A percentile compares a stretch with the other conserved stretches of the same genome.
Evolutionary conservation across 2,113 vertebrate species (phyloP).

Genomic region (Anarhynchus alexandrinus): DNA sequence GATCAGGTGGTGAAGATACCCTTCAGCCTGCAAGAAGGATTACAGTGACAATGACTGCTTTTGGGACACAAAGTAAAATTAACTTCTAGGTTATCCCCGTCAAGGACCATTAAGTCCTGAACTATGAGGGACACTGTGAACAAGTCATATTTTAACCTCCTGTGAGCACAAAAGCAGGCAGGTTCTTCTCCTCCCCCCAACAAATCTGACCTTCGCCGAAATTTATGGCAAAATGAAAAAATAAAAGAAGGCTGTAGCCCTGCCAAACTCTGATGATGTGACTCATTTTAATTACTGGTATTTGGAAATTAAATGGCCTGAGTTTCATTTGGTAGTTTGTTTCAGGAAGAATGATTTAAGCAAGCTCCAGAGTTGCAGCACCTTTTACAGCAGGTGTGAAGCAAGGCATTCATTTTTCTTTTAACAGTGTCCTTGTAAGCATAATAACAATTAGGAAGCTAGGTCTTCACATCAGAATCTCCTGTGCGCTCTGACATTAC

Average conservation of each 20-base stretch:
- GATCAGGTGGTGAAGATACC: conserved; percentile 71
- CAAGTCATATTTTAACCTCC: conserved; percentile 83
- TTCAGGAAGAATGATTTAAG: conserved; percentile 77
- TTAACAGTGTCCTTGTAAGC: conserved; percentile 77
- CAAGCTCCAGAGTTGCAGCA: conserved; percentile 54
- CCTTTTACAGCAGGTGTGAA: conserved; percentile 73
- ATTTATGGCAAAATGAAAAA: conserved; percentile 82
- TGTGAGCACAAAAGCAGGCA: conserved; percentile 68
- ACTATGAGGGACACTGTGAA: conserved; percentile 80
- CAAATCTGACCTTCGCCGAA: conserved; percentile 81
- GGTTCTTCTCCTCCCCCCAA: conserved; percentile 69
- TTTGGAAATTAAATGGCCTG: conserved; percentile 78
- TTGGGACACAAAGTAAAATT: conserved; percentile 82
- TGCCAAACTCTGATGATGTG: conserved; percentile 74
- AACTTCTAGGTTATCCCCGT: conserved; percentile 84
- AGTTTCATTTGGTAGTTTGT: conserved; percentile 70
- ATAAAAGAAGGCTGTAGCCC: conserved; percentile 66
- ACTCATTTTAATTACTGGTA: conserved; percentile 82
- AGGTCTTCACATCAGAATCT: conserved; percentile 73
- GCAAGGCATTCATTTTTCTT: conserved; percentile 76
- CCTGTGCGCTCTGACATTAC: conserved; percentile 61
- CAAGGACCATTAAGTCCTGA: conserved; percentile 84
- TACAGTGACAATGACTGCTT: conserved; percentile 77
- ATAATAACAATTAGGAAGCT: conserved; percentile 80
- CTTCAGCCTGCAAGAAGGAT: conserved; percentile 77